Conservation (phyloP, 2,797 vertebrate genomes). For the Pitangus sulphuratus region DNA sequence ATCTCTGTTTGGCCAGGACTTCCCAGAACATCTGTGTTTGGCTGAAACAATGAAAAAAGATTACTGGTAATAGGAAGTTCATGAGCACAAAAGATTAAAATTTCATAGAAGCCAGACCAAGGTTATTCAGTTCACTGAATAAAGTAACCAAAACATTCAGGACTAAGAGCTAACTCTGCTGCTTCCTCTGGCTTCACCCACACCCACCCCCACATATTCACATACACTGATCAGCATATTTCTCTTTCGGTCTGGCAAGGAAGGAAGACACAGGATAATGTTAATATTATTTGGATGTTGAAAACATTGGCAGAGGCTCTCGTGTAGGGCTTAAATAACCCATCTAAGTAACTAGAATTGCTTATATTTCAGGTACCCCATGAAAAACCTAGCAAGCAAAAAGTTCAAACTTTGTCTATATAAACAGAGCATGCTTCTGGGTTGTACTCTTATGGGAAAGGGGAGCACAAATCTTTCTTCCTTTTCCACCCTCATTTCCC, state of each 20-base stretch:
- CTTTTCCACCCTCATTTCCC: neutral
- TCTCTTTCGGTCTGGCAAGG: slow-evolving; percentile 12
- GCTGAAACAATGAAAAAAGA: slow-evolving; percentile 10
- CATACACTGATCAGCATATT: slow-evolving; percentile 3
- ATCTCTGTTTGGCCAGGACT: neutral
- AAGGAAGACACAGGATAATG: neutral
- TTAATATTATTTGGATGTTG: slow-evolving; percentile 27
- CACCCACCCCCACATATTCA: slow-evolving; percentile 1
- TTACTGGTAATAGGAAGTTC: neutral
- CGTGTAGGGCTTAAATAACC: neutral
- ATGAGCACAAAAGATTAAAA: neutral
- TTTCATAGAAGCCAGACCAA: neutral
- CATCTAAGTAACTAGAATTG: slow-evolving; percentile 4
- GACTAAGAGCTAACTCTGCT: neutral
- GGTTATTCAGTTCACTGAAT: slow-evolving; percentile 3
- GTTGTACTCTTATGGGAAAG: neutral
- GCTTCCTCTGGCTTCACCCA: slow-evolving; percentile 41
- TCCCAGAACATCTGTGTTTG: slow-evolving; percentile 45
- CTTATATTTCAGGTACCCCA: neutral
- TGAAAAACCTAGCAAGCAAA: slow-evolving; percentile 1
- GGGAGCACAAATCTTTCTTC: neutral
- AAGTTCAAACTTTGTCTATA: neutral
- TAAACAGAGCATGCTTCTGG: neutral
- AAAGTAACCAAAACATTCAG: slow-evolving; percentile 15
- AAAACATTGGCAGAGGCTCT: slow-evolving; percentile 5